phyloP scores from a whole-genome alignment of 2,113 vertebrate species.

The Gopherus flavomarginatus region DNA sequence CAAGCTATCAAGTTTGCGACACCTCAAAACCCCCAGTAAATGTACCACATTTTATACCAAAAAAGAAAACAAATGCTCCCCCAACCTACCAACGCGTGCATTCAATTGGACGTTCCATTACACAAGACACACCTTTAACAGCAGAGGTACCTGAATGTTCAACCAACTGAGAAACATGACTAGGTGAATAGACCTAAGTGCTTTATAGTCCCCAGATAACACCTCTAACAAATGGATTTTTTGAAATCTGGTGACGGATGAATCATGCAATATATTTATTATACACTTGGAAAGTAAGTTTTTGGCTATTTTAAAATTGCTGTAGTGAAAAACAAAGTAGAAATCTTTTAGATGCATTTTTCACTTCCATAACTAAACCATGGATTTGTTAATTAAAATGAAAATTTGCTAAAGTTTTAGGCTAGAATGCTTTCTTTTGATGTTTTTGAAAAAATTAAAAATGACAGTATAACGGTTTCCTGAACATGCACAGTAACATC shows the following conservation, averaged over 20 bases:
- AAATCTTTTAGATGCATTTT: background rate
- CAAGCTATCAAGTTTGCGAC: background rate
- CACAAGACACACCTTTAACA: background rate
- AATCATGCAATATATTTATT: background rate
- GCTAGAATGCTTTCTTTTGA: background rate
- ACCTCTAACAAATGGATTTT: background rate
- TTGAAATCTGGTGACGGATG: background rate
- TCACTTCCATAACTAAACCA: background rate
- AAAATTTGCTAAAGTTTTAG: slow-evolving; percentile 27
- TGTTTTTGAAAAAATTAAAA: slow-evolving; percentile 33
- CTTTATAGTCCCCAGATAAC: slow-evolving; percentile 46
- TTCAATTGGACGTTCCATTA: background rate
- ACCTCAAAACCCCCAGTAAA: background rate
- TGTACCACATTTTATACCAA: background rate
- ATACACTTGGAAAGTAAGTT: background rate
- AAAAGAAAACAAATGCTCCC: background rate
- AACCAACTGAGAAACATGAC: slow-evolving; percentile 47
- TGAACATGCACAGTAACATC: slow-evolving; percentile 3
- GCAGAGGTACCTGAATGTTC: background rate
- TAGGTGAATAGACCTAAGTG: slow-evolving; percentile 7
- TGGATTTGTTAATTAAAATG: background rate
- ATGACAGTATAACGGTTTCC: background rate
- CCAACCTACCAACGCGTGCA: background rate
- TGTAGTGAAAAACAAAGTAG: background rate
- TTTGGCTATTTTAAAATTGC: background rate